Percentiles rank a stretch among this genome's conserved stretches.
Evolutionary conservation across 2,113 vertebrate species (phyloP).

Genomic region (Pituophis catenifer): DNA sequence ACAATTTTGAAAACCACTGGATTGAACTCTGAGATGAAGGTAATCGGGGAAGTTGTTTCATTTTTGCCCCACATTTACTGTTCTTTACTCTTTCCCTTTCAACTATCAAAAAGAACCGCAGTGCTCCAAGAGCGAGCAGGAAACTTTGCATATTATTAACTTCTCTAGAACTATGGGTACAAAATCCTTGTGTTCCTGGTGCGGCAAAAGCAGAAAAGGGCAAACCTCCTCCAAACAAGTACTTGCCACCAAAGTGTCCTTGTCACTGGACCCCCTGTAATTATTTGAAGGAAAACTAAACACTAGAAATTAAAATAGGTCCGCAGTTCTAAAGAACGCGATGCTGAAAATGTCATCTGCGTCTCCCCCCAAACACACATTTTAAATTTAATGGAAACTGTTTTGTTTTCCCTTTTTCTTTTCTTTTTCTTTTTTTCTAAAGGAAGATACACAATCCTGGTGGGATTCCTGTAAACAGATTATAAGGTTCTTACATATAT

Average conservation of each 20-base stretch:
- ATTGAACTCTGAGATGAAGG: background rate
- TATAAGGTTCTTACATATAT: background rate
- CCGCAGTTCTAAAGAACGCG: background rate
- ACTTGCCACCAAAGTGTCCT: background rate
- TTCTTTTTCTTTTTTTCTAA: background rate
- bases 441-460: background rate
- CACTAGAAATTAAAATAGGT: background rate
- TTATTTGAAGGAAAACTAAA: background rate
- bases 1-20: background rate
- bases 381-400: background rate
- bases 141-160: background rate
- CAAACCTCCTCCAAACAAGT: background rate
- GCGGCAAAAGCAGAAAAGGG: background rate
- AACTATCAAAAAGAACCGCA: background rate
- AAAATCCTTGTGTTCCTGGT: background rate
- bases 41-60: background rate
- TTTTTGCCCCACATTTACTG: background rate
- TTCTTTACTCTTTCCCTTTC: background rate
- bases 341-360: background rate
- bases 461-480: background rate
- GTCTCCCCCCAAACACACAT: background rate
- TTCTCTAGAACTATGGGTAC: background rate
- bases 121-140: background rate
- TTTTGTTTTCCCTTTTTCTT: background rate
- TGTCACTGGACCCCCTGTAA: background rate